Percentiles rank a stretch among this genome's conserved stretches.
These are phyloP conservation scores for Belgica antarctica DNA, from an alignment of 2,888 invertebrate species.

Conservation along the genomic window DNA sequence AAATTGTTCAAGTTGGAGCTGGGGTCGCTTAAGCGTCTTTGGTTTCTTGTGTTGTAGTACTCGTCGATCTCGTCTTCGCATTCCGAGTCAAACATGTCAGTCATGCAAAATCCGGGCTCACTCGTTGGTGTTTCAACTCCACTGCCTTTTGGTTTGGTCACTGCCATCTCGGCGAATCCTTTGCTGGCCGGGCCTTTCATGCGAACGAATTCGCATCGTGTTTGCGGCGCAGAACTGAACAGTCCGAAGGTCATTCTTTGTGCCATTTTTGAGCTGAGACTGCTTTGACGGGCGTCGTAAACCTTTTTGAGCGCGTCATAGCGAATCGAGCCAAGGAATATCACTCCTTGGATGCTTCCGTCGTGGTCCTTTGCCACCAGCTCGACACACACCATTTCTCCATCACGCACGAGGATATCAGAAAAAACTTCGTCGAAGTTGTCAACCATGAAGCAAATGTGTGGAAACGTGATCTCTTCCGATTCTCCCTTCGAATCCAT, in stretches of 20 bases:
- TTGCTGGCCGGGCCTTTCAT: conserved; percentile 98
- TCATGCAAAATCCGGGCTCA: conserved; percentile 80
- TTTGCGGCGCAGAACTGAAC: conserved; percentile 73
- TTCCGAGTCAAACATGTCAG: conserved; percentile 82
- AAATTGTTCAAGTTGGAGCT: conserved; percentile 85
- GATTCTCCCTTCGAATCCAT: conserved; percentile 98
- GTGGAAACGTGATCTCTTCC: conserved; percentile 98
- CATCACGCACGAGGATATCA: conserved; percentile 95
- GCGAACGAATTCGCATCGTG: conserved; percentile 92
- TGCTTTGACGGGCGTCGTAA: conserved; percentile 93
- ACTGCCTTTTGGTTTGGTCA: conserved; percentile 85
- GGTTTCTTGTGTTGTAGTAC: conserved; percentile 76
- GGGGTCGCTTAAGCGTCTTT: conserved; percentile 82
- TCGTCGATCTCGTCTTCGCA: conserved; percentile 87
- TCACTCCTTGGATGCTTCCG: conserved; percentile 83
- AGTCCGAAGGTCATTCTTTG: conserved; percentile 93
- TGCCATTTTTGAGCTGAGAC: conserved; percentile 89
- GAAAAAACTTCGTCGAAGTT: conserved; percentile 99
- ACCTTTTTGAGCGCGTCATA: conserved; percentile 97
- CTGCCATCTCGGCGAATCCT: conserved; percentile 97
- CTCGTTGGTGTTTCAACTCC: conserved; percentile 94
- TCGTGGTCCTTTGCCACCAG: conserved; percentile 88
- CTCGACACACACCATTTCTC: conserved; percentile 99
- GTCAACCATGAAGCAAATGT: conserved; percentile 99
- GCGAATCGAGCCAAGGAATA: conserved; percentile 95